Evolutionary conservation across 2,888 invertebrate genomes (phyloP), one percentile per base, ranked within the genome.

Genomic region (Scaptomyza polygonia): DNA sequence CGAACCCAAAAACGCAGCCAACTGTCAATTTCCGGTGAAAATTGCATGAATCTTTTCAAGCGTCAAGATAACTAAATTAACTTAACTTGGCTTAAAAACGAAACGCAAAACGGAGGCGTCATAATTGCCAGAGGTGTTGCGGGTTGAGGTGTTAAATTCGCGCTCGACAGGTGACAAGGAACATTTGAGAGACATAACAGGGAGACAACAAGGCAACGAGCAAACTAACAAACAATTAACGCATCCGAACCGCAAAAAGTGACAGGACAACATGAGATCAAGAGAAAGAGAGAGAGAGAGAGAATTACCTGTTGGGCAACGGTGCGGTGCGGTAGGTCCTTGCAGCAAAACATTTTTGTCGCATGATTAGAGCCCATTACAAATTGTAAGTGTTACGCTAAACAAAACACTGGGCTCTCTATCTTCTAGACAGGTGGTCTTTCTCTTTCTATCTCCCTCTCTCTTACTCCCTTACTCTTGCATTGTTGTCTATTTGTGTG

Each of bases 311-410:
- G 87, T 74, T 73, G 65, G 62, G 55, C 39, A 70, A 65, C 47
- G n/a, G 70, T 72, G 86, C 47, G n/a, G 70, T 72, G 86, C 80
- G 83, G 84, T 86, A 83, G 88, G 88, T 86, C 83, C 66, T 67
- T 44, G 18, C 32, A 39, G 48, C 53, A 3, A 48, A 3, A 48
- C 5, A 63, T 69, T 72, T 74, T 79, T 83, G 86, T 83, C 86
- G 78, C 72, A 79, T 75, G 84, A 86, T 83, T 86, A 86, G 86
- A 78, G 67, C 42, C 84, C 84, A 85, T 85, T 86, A 88, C 88
- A 77, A 85, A 88, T 85, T 64, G 86, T 77, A 73, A 84, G 88
- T 86, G 84, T 88, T 88, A 86, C 84, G 88, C 84, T 86, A 57
- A 2, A 36, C 8, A 45, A 57, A 32, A 34, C 58, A 61, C 44